Base-by-base conservation (phyloP, 2,113 vertebrate genomes). In the Ciconia maguari region DNA sequence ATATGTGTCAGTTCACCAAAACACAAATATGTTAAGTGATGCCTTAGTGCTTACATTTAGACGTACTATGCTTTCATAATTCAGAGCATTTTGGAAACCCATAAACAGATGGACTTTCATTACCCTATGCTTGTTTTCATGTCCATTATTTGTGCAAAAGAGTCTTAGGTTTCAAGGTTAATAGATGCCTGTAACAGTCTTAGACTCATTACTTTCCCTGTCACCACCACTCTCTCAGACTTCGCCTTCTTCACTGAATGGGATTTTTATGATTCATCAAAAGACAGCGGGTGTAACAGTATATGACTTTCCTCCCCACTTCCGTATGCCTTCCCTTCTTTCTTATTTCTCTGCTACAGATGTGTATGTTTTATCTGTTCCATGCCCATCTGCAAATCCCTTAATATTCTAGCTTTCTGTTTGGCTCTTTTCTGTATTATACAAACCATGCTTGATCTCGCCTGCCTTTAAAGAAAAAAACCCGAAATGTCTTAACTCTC, bases 401-500 rank as follows among this genome's bases (percentile, higher is more conserved):
- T 54, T 65, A 34, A 38, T 77, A 26, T 22, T 52, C 30, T 41
- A 41, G 16, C 2, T 83, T 92, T 55, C 30, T 65, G 5, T 62
- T 84, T 66, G 61, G 18, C 7, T 46, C 32, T 65, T 34, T 82
- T 75, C 19, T 75, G 21, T 54, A 18, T 64, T 83, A 36, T 41
- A 54, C 3, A 90, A 62, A 8, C 11, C 57, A 17, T 24, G 22
- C 14, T 66, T 84, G 29, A n/a, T 62, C 62, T 78, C 61, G 11
- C 24, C 49, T 71, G 34, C 26, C 26, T 60, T 91, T 78, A 48
- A 86, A 60, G 29, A 38, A 44, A 74, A 74, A 80, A 54, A 3
- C 0, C 1, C 6, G 30, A 42, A 51, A n/a, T 36, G 1, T 66
- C 66, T 78, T 46, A 57, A 48, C 4, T 51, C 1, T 51, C 4